Base-by-base conservation (phyloP, 2,797 vertebrate genomes). In the Sebastes nivosus region DNA sequence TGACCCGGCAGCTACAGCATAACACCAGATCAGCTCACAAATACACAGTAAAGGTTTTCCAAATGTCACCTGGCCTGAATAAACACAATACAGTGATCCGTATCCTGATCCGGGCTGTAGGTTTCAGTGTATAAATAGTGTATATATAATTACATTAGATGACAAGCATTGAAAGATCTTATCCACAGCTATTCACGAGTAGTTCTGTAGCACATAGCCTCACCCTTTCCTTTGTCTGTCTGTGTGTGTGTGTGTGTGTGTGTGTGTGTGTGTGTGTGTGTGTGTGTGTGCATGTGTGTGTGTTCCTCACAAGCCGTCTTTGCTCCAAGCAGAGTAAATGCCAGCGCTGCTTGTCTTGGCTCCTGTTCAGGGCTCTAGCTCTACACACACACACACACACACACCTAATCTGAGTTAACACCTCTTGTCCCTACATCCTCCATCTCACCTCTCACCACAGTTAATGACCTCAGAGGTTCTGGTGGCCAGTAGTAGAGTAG, bases 291-390 rank as follows among this genome's bases (percentile, higher is more conserved):
- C 24, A 20, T 63, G 55, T 54, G 38, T 57, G 65, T 73, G 75
- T 79, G 67, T 66, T 32, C 24, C 12, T 6, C 20, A 20, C 50
- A 50, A 30, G 72, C 29, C 11, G 20, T 70, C 72, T 82, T 85
- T 81, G 50, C 85, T 87, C 54, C 46, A 18, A 80, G 84, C 80
- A 77, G 63, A 75, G 87, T 85, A 91, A 93, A 93, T 90, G 85
- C 90, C 91, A 93, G 73, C 24, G 1, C 81, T 75, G 72, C 67
- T 94, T 90, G 80, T 84, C 83, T 92, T 91, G 91, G 88, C 89
- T 82, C 60, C 50, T 73, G 76, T 79, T 77, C 54, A 55, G 57
- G 30, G 14, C 50, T 86, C 42, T 36, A 27, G 11, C n/a, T 36
- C 34, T 32, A 60, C 46, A 55, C 63, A 67, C 32, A 34, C 67